Percentiles rank a stretch among this genome's conserved stretches.
These are phyloP conservation scores for Sitta carolinensis DNA, from an alignment of 2,797 vertebrate species.

Conservation along the genomic window DNA sequence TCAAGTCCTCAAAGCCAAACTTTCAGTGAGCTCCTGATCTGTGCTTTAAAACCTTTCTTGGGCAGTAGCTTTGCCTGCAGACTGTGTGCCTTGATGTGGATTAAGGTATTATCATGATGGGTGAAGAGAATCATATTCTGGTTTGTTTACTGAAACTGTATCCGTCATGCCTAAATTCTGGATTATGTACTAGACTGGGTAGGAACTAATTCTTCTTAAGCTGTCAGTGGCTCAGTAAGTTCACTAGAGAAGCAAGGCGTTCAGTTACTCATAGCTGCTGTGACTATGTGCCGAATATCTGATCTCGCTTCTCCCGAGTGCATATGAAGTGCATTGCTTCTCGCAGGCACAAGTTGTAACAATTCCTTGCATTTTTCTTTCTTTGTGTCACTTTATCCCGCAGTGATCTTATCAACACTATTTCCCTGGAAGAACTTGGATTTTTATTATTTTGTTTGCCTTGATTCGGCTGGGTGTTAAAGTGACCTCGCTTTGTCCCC, in stretches of 20 bases:
- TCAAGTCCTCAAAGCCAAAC: not conserved
- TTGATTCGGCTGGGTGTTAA: slow-evolving; percentile 13
- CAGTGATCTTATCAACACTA: not conserved
- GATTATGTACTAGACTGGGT: slow-evolving; percentile 8
- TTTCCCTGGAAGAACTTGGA: slow-evolving; percentile 28
- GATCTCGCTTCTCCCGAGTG: not conserved
- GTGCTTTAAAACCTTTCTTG: not conserved
- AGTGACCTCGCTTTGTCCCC: slow-evolving; percentile 60
- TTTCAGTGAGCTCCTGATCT: not conserved
- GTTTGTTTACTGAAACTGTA: slow-evolving; percentile 39
- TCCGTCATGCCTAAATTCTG: slow-evolving; percentile 11
- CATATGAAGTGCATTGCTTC: not conserved
- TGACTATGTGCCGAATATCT: not conserved
- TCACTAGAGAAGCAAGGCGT: not conserved
- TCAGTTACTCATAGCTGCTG: not conserved
- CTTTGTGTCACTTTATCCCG: slow-evolving; percentile 26
- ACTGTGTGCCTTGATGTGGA: slow-evolving; percentile 4
- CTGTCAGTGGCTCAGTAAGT: not conserved
- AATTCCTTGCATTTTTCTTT: slow-evolving; percentile 40
- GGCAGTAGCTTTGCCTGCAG: slow-evolving; percentile 13
- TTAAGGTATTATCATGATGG: not conserved
- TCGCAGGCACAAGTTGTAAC: slow-evolving; percentile 16
- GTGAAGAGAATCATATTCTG: slow-evolving; percentile 16
- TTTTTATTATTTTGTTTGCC: slow-evolving; percentile 39
- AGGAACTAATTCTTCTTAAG: slow-evolving; percentile 39